phyloP scores from a whole-genome alignment of 1,140 invertebrate species.

The Sarcophaga bullata region DNA sequence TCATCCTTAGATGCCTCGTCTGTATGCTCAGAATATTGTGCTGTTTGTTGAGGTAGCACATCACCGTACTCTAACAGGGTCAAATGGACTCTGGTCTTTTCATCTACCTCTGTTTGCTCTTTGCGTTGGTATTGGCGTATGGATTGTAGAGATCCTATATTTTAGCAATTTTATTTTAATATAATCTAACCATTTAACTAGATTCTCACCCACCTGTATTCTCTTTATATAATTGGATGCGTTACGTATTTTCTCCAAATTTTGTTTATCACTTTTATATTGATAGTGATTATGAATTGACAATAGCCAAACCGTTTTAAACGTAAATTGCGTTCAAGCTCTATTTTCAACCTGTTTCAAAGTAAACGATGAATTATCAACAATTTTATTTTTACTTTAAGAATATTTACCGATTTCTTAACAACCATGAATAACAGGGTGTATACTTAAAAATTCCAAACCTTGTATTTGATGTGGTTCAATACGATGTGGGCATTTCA shows the following conservation, averaged over 20 bases:
- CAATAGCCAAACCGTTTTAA: constrained; percentile 78
- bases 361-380: constrained; percentile 59
- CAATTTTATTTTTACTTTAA: constrained; percentile 51
- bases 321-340: constrained; percentile 57
- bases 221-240: constrained; percentile 67
- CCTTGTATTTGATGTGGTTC: constrained; percentile 99
- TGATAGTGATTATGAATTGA: constrained; percentile 83
- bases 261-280: constrained; percentile 68
- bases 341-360: constrained; percentile 65
- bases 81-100: constrained; percentile 69
- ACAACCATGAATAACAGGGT: constrained; percentile 98
- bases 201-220: constrained; percentile 64
- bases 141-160: constrained; percentile 70
- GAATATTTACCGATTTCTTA: constrained; percentile 88
- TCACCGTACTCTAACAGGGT: constrained; percentile 75
- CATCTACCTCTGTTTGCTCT: constrained; percentile 67
- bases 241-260: constrained; percentile 67
- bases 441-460: constrained; percentile 95
- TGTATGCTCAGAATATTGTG: constrained; percentile 38
- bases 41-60: background rate
- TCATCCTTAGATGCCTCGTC: background rate
- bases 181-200: background rate
- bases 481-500: constrained; percentile 93
- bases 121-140: constrained; percentile 70
- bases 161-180: background rate